A percentile compares a stretch with the other conserved stretches of the same genome.
Evolutionary conservation across 1,140 invertebrate species (phyloP).

Genomic region (Rhizoglyphus robini): DNA sequence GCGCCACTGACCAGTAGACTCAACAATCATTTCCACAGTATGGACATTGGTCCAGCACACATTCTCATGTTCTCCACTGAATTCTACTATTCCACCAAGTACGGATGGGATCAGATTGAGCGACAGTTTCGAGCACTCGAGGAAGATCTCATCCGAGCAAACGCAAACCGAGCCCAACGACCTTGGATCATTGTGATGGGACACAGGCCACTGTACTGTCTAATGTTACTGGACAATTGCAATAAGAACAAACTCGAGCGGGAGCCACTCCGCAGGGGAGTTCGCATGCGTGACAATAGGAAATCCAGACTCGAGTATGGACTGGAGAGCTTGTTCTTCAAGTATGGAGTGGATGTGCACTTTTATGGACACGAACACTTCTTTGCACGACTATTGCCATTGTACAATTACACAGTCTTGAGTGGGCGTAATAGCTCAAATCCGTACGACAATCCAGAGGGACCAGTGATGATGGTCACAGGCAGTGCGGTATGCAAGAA

Average conservation of each 20-base stretch:
- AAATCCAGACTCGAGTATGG: slow-evolving; percentile 31
- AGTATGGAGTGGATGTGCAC: slow-evolving; percentile 80
- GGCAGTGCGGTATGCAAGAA: slow-evolving; percentile 40
- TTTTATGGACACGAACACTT: slow-evolving; percentile 95
- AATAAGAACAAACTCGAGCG: not conserved
- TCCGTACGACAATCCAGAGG: slow-evolving; percentile 71
- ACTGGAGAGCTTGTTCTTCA: slow-evolving; percentile 58
- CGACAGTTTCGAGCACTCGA: too few relatives aligned
- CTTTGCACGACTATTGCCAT: slow-evolving; percentile 83
- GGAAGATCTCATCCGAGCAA: too few relatives aligned
- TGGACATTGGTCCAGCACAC: too few relatives aligned
- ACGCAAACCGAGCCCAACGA: too few relatives aligned
- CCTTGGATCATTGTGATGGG: slow-evolving; percentile 68
- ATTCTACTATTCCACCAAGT: too few relatives aligned
- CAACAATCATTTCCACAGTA: too few relatives aligned
- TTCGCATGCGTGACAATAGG: slow-evolving; percentile 16
- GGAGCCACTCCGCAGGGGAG: slow-evolving; percentile 23
- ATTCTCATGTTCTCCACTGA: too few relatives aligned
- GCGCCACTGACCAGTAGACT: too few relatives aligned
- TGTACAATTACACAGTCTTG: slow-evolving; percentile 63
- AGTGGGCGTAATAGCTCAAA: slow-evolving; percentile 53
- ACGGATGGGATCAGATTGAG: too few relatives aligned
- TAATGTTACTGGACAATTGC: slow-evolving; percentile 30
- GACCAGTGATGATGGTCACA: slow-evolving; percentile 80
- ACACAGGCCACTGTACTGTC: slow-evolving; percentile 43